Evolutionary conservation across 2,797 vertebrate species (phyloP).

Genomic region (Momotus momota): DNA sequence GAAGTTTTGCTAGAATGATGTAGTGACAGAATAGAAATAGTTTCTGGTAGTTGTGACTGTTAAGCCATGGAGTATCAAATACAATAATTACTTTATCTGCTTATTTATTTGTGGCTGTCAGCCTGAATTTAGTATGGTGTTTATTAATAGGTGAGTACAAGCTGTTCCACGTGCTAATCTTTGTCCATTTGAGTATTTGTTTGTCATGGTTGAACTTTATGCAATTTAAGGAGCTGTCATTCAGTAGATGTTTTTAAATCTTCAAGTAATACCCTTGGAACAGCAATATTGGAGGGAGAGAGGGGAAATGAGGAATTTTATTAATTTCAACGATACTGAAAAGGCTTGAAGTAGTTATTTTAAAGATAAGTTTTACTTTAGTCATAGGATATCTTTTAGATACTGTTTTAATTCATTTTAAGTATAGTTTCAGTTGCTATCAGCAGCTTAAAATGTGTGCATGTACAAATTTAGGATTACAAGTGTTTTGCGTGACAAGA

Average conservation of each 20-base stretch:
- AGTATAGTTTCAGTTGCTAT: neutral
- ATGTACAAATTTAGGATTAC: neutral
- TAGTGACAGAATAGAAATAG: neutral
- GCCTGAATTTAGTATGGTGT: neutral
- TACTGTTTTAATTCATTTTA: neutral
- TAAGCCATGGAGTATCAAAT: neutral
- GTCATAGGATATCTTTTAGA: neutral
- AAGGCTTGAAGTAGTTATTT: neutral
- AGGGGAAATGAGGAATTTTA: neutral
- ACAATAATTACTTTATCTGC: neutral
- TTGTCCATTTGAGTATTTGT: slow-evolving; percentile 56
- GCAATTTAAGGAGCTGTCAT: slow-evolving; percentile 48
- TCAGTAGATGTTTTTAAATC: slow-evolving; percentile 22
- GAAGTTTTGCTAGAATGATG: neutral
- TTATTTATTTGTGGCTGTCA: slow-evolving; percentile 26
- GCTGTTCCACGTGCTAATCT: neutral
- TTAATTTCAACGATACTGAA: neutral
- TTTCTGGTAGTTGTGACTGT: neutral
- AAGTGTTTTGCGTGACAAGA: neutral
- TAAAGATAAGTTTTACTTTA: neutral
- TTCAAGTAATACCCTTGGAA: neutral
- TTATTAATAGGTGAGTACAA: slow-evolving; percentile 40
- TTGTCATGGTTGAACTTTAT: slow-evolving; percentile 64
- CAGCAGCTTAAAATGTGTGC: neutral
- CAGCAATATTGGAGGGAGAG: neutral